A percentile compares a stretch with the other conserved stretches of the same genome.
Conservation (phyloP, 2,888 invertebrate species). For the Perizoma affinitatum region DNA sequence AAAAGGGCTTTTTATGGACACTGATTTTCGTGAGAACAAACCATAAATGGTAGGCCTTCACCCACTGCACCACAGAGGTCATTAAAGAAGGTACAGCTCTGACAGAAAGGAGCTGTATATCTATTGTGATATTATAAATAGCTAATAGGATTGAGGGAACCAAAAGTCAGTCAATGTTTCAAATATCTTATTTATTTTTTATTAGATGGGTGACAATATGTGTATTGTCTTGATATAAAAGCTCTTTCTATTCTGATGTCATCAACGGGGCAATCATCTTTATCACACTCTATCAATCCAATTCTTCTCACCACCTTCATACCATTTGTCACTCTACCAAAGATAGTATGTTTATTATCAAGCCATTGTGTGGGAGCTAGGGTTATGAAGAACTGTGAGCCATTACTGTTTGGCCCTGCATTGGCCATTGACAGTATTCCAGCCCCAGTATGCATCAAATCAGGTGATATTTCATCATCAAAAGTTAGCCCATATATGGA, state of each 20-base stretch:
- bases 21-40: too few relatives aligned
- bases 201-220: too few relatives aligned
- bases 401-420: slow-evolving; percentile 97
- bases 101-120: too few relatives aligned
- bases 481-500: slow-evolving; percentile 98
- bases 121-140: too few relatives aligned
- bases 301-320: slow-evolving; percentile 96
- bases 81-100: too few relatives aligned
- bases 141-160: too few relatives aligned
- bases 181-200: too few relatives aligned
- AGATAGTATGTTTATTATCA: slow-evolving; percentile 98
- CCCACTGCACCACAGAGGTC: too few relatives aligned
- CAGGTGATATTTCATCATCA: slow-evolving; percentile 96
- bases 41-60: too few relatives aligned
- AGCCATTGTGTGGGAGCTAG: slow-evolving; percentile 98
- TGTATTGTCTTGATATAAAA: slow-evolving; percentile 45
- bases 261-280: slow-evolving; percentile 95
- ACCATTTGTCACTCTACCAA: slow-evolving; percentile 94
- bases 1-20: too few relatives aligned
- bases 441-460: slow-evolving; percentile 97
- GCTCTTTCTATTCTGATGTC: slow-evolving; percentile 89
- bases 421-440: slow-evolving; percentile 99
- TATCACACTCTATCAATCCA: slow-evolving; percentile 97
- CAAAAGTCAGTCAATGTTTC: too few relatives aligned
- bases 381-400: slow-evolving; percentile 99